These are phyloP conservation scores for Nothocercus julius DNA, from an alignment of 2,113 vertebrate genomes.

Conservation along the genomic window DNA sequence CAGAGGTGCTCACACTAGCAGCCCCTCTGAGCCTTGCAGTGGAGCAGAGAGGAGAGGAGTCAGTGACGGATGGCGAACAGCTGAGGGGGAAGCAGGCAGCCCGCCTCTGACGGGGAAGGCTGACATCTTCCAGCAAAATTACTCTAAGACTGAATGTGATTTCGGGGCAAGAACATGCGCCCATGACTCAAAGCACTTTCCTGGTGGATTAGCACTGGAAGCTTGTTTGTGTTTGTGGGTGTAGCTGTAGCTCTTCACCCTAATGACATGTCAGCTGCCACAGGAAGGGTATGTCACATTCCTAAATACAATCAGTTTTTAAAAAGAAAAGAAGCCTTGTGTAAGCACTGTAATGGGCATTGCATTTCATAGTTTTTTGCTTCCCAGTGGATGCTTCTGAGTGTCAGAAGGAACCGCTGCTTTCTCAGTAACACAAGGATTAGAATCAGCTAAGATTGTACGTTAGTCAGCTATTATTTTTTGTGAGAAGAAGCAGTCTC, in stretches of 20 bases:
- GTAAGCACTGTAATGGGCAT: background rate
- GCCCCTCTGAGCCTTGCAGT: background rate
- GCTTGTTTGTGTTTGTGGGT: background rate
- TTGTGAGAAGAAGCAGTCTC: background rate
- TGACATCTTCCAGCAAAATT: background rate
- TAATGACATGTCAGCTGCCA: background rate
- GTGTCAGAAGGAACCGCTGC: background rate
- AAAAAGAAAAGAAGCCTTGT: background rate
- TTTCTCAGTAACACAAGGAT: background rate
- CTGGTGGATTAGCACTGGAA: background rate
- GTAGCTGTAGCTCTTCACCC: background rate
- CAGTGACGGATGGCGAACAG: rapidly evolving
- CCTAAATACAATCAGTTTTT: background rate
- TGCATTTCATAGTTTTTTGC: background rate
- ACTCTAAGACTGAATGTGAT: background rate
- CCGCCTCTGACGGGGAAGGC: background rate
- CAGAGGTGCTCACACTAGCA: background rate
- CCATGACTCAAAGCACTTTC: background rate
- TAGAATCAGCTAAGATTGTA: background rate
- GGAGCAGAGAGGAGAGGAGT: background rate
- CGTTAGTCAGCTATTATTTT: background rate
- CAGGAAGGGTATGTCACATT: background rate
- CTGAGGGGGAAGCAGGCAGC: background rate
- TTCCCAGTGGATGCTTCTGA: background rate
- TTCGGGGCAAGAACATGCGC: background rate